Evolutionary conservation across 53 echinoderm and acorn worm species (phyloP).

Genomic region (Antedon mediterranea): DNA sequence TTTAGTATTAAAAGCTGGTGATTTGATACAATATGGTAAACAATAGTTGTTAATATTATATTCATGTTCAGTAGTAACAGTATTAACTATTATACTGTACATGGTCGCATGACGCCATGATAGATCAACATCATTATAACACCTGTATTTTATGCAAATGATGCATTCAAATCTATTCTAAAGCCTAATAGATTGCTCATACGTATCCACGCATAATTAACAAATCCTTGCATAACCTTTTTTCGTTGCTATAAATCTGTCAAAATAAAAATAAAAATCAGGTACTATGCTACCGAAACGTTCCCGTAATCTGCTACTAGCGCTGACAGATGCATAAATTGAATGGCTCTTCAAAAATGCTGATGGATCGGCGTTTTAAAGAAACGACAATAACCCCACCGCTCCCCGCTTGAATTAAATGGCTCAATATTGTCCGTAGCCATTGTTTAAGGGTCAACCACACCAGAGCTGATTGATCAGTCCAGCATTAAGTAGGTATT

Average conservation of each 20-base stretch:
- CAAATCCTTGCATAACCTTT: not conserved
- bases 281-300: not conserved
- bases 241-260: not conserved
- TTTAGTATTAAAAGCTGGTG: too few relatives aligned
- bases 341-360: not conserved
- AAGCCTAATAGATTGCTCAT: not conserved
- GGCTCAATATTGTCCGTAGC: not conserved
- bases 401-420: not conserved
- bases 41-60: too few relatives aligned
- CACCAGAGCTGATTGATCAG: not conserved
- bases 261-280: not conserved
- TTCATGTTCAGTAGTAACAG: too few relatives aligned
- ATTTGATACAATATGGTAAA: too few relatives aligned
- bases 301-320: not conserved
- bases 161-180: not conserved
- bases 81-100: too few relatives aligned
- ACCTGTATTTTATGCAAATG: not conserved
- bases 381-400: not conserved
- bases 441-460: constrained; percentile 1
- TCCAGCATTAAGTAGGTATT: not conserved
- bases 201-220: not conserved
- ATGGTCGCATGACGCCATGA: too few relatives aligned
- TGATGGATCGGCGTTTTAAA: not conserved
- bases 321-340: not conserved
- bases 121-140: not conserved